phyloP scores from a whole-genome alignment of 2,888 invertebrate genomes.

The Ditylenchus weischeri region DNA sequence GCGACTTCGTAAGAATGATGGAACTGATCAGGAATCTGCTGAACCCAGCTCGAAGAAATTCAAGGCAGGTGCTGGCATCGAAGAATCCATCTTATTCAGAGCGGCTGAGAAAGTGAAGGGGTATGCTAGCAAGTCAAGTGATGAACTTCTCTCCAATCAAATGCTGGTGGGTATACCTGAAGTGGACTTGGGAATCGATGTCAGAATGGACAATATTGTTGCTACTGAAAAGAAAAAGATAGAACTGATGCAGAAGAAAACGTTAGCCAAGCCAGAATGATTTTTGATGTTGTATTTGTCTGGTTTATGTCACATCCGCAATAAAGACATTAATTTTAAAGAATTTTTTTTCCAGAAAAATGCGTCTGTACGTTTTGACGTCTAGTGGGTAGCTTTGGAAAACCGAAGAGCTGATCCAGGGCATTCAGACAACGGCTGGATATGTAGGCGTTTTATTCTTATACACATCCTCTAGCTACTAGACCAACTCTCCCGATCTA shows the following conservation, averaged over 20 bases:
- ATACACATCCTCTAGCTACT: too few relatives aligned
- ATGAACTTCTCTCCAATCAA: conserved; percentile 99
- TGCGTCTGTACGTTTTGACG: too few relatives aligned
- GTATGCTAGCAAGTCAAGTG: conserved; percentile 77
- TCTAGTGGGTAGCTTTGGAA: too few relatives aligned
- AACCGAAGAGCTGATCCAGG: too few relatives aligned
- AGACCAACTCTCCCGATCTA: too few relatives aligned
- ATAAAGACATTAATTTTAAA: background rate
- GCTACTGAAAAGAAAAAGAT: conserved; percentile 97
- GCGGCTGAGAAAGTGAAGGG: conserved; percentile 83
- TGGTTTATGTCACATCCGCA: background rate
- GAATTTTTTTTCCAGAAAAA: too few relatives aligned
- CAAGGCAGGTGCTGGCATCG: conserved; percentile 25
- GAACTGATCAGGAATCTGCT: conserved; percentile 56
- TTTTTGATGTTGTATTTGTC: background rate
- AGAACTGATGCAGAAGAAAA: conserved; percentile 68
- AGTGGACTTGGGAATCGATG: conserved; percentile 97
- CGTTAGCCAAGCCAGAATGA: too few relatives aligned
- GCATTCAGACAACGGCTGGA: too few relatives aligned
- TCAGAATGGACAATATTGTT: conserved; percentile 96
- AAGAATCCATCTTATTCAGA: conserved; percentile 66
- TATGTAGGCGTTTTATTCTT: too few relatives aligned
- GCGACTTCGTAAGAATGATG: conserved; percentile 26
- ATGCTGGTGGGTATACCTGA: conserved; percentile 99
- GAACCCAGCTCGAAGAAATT: conserved; percentile 4